Percentiles rank a stretch among this genome's conserved stretches.
These are phyloP conservation scores for Ginglymostoma cirratum DNA, from an alignment of 2,113 vertebrate species.

Conservation along the genomic window DNA sequence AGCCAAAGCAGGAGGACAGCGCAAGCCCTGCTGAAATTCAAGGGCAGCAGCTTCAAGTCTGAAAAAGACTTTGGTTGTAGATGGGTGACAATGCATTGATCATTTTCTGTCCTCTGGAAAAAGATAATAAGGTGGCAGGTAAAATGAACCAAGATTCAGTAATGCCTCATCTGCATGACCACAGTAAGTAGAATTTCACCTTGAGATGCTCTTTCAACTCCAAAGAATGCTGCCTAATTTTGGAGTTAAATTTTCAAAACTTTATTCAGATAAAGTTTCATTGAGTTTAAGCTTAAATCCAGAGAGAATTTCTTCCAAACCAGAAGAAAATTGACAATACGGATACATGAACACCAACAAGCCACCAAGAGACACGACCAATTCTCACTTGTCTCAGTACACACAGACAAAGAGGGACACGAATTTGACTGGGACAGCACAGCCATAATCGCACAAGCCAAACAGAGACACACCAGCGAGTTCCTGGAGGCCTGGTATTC, in stretches of 20 bases:
- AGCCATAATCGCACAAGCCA: too few relatives aligned
- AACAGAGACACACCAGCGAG: too few relatives aligned
- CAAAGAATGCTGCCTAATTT: not conserved
- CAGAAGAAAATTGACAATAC: too few relatives aligned
- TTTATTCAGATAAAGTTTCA: not conserved
- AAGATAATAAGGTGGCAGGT: not conserved
- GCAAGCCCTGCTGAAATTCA: not conserved
- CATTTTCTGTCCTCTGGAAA: not conserved
- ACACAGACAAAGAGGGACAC: too few relatives aligned
- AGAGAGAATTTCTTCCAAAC: not conserved
- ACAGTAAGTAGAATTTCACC: not conserved
- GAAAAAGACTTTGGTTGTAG: not conserved
- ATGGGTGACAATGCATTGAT: not conserved
- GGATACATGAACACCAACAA: not conserved
- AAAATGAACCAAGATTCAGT: not conserved
- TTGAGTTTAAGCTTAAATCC: not conserved
- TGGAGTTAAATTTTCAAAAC: not conserved
- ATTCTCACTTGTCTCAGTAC: too few relatives aligned
- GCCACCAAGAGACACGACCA: too few relatives aligned
- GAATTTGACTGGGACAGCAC: too few relatives aligned
- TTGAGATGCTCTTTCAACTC: not conserved
- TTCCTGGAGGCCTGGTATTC: too few relatives aligned
- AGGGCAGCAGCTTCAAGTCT: not conserved
- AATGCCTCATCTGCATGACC: not conserved
- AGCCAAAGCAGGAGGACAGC: not conserved